Evolutionary conservation across 2,113 vertebrate species (phyloP).

Genomic region (Oryzias celebensis): DNA sequence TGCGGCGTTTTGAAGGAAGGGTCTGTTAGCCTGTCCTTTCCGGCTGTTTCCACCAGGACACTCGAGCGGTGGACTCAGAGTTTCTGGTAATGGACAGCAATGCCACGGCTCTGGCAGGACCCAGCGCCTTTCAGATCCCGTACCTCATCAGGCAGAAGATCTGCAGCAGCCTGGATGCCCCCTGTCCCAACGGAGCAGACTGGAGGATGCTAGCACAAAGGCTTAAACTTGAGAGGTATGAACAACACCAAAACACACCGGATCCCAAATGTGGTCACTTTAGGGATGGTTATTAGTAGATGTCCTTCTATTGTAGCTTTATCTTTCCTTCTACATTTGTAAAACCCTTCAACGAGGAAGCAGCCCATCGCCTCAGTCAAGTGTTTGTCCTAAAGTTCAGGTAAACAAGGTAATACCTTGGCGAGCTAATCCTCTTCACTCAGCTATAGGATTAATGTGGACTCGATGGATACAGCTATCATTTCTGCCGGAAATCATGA

Average conservation of each 20-base stretch:
- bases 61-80: conserved; percentile 78
- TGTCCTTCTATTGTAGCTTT: background rate
- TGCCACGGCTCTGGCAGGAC: conserved; percentile 92
- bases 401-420: conserved; percentile 52
- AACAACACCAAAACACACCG: background rate
- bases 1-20: background rate
- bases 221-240: conserved; percentile 94
- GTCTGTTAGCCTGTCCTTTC: background rate
- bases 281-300: no score
- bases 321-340: background rate
- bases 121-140: conserved; percentile 99
- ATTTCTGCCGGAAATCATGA: conserved; percentile 47
- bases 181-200: conserved; percentile 88
- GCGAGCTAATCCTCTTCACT: conserved; percentile 56
- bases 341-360: background rate
- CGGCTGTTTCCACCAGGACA: conserved; percentile 78
- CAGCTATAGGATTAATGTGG: conserved; percentile 58
- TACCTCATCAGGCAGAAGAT: conserved; percentile 99
- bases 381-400: conserved; percentile 35
- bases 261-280: no score
- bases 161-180: conserved; percentile 95
- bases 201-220: conserved; percentile 97
- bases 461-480: conserved; percentile 61
- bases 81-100: conserved; percentile 88
- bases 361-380: conserved; percentile 15